These are phyloP conservation scores for Auanema sp. DNA, from an alignment of 2,888 invertebrate genomes.

Conservation along the genomic window DNA sequence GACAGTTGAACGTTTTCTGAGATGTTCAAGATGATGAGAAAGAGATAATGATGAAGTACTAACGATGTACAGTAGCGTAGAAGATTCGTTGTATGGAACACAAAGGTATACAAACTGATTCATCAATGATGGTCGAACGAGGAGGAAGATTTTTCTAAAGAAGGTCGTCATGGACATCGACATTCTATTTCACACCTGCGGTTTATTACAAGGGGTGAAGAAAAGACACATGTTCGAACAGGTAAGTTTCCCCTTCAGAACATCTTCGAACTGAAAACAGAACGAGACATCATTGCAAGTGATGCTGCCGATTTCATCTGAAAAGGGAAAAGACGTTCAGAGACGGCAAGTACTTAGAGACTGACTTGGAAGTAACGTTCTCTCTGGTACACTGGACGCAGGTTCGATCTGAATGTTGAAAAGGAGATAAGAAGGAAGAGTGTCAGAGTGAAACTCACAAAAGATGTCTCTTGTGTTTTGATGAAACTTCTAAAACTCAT, in stretches of 20 bases:
- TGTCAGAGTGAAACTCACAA: too few relatives aligned
- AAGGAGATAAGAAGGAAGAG: too few relatives aligned
- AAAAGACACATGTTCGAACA: conserved; percentile 86
- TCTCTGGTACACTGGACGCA: too few relatives aligned
- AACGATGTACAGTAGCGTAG: conserved; percentile 14
- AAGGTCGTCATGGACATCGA: not conserved
- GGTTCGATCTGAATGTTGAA: too few relatives aligned
- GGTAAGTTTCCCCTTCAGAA: conserved; percentile 75
- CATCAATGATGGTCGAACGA: conserved; percentile 36
- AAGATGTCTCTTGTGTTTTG: too few relatives aligned
- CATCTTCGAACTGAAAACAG: conserved; percentile 38
- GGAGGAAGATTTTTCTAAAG: conserved; percentile 35
- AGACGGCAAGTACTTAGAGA: too few relatives aligned
- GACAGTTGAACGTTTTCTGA: not conserved
- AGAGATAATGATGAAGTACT: conserved; percentile 12
- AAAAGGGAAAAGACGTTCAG: conserved; percentile 3
- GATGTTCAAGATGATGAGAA: conserved; percentile 3
- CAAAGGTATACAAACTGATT: conserved; percentile 23
- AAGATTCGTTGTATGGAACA: conserved; percentile 20
- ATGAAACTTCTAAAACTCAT: too few relatives aligned
- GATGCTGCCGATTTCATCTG: conserved; percentile 73
- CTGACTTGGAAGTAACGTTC: too few relatives aligned
- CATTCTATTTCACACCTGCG: not conserved
- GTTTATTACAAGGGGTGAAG: conserved; percentile 16
- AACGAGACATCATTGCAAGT: conserved; percentile 73